Base-by-base conservation (phyloP, 2,797 vertebrate genomes). In the Scyliorhinus canicula region DNA sequence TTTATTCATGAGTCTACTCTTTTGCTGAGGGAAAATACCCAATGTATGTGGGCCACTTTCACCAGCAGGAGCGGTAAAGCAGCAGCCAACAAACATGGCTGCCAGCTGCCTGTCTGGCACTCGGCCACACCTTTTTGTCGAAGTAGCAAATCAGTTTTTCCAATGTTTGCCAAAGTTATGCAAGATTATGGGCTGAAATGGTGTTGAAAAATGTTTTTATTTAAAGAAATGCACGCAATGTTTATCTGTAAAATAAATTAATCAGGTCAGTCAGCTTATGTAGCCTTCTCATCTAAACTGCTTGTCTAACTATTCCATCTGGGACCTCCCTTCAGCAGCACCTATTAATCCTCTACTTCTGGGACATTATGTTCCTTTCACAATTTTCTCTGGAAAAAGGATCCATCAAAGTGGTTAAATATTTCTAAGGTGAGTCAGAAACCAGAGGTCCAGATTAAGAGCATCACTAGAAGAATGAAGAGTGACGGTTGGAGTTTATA, bases 371-470 rank as follows among this genome's bases (percentile, higher is more conserved):
- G 31, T 57, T 88, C 85, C 55, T 88, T 44, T 65, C 40, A 60
- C n/a, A 65, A 26, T 7, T 91, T 44, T 12, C 52, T 57, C 88
- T 44, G 88, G 21, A 63, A 63, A 65, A 21, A 65, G 11, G 60
- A 8, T 40, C 35, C n/a, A 88, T 5, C 88, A 24, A 21, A 44
- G 57, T 65, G 57, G 31, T 91, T 88, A 88, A 91, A 91, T 65
- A 91, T 65, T 60, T 65, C 88, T 44, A 63, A 91, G 88, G 57
- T 91, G 88, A 91, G 57, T 91, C 88, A 91, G n/a, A 65, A 63
- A 63, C n/a, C n/a, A 9, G n/a, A 65, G n/a, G 88, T 21, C n/a
- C 16, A 91, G 31, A 91, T 65, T 91, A 91, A 91, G 57, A 21
- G 19, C 86, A 44, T 91, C 57, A 63, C 88, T 24, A 40, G 40